Evolutionary conservation across 1,140 invertebrate species (phyloP).

Genomic region (Philopotamus ludificatus): DNA sequence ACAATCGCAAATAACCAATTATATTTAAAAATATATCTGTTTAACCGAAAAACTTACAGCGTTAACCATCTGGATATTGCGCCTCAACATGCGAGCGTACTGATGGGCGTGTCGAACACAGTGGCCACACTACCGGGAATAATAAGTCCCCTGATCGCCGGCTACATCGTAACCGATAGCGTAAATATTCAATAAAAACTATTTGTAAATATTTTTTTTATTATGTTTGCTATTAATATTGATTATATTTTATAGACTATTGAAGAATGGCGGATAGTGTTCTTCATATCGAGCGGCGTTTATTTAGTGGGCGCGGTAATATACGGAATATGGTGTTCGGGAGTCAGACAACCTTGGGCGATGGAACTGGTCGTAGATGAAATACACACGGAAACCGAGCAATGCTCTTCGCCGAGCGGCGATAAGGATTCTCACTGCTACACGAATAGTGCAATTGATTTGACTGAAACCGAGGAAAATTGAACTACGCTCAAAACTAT

Average conservation of each 20-base stretch:
- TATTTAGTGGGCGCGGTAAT: conserved; percentile 76
- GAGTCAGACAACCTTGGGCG: conserved; percentile 78
- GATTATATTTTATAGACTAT: conserved; percentile 59
- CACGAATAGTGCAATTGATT: conserved; percentile 50
- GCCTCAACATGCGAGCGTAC: conserved; percentile 74
- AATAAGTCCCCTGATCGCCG: conserved; percentile 76
- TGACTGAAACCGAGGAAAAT: conserved; percentile 36
- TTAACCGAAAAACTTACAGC: conserved; percentile 53
- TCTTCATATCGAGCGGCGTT: conserved; percentile 76
- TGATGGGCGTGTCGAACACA: conserved; percentile 88
- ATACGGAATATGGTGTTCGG: conserved; percentile 78
- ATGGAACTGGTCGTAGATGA: conserved; percentile 48
- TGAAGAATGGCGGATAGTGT: conserved; percentile 79
- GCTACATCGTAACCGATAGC: conserved; percentile 71
- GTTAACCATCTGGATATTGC: conserved; percentile 88
- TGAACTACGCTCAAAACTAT: too few relatives aligned
- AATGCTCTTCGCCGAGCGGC: conserved; percentile 26
- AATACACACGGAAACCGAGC: conserved; percentile 34
- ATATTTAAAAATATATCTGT: neutral
- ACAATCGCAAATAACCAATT: conserved; percentile 19
- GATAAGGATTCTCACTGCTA: conserved; percentile 43
- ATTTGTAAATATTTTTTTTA: conserved; percentile 4
- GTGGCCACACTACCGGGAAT: conserved; percentile 87
- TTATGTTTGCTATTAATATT: conserved; percentile 15
- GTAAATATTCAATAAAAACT: conserved; percentile 48